Base-by-base conservation (phyloP, 2,113 vertebrate genomes). In the Baryphthengus martii region DNA sequence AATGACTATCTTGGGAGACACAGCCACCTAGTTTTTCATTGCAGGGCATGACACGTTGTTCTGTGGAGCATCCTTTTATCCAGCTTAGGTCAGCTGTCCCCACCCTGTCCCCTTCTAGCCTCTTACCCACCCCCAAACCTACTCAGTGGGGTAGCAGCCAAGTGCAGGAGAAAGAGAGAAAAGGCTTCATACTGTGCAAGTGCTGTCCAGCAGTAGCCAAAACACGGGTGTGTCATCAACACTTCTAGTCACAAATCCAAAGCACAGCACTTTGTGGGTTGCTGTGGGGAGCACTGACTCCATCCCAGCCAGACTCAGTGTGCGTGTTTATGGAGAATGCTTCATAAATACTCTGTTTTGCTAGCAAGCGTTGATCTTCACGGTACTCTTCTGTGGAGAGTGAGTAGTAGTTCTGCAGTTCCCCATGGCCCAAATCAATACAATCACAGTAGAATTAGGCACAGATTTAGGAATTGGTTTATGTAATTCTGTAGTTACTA, bases 211-310 rank as follows among this genome's bases (percentile, higher is more conserved):
- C 39, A 21, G 0, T 0, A 58, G 58, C 52, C 19, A 40, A 50
- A 49, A 13, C 23, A 5, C 0, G 1, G 21, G 16, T 20, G 8
- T 26, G 25, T 21, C 25, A 37, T 21, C 59, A 3, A 0, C 0
- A 0, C 39, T n/a, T 19, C 2, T 6, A 16, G 40, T 35, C 6
- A 8, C 55, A 37, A 10, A 72, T 52, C 29, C 3, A 1, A 29
- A 59, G 50, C 70, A 18, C 33, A 2, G 76, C 72, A 16, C 35
- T 9, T 14, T 5, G 0, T 4, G 33, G 17, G 29, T 50, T 71
- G 2, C 67, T 35, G 42, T 7, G 53, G 6, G 65, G 23, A 55
- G 13, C 31, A 7, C 26, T 28, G 26, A 11, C 58, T 53, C 14
- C n/a, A 29, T 68, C 31, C 56, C 40, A 61, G 44, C 39, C 39